These are phyloP conservation scores for Chrosomus eos DNA, from an alignment of 2,797 vertebrate species.

Conservation along the genomic window DNA sequence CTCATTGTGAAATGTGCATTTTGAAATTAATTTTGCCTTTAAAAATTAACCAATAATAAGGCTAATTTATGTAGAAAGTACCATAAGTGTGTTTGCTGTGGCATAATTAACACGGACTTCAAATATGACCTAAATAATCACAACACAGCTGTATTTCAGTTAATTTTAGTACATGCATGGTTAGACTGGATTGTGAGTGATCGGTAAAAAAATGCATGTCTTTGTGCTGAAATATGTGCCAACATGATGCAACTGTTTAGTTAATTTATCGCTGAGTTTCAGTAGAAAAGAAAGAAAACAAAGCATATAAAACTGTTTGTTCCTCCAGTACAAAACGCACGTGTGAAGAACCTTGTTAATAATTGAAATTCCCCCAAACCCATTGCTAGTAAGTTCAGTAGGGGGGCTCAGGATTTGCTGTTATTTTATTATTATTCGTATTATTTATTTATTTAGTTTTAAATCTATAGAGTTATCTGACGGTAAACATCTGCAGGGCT, in stretches of 20 bases:
- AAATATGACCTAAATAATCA: neutral
- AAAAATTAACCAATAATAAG: neutral
- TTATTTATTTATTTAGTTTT: neutral
- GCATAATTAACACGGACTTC: neutral
- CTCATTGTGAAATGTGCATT: neutral
- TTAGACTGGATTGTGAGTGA: neutral
- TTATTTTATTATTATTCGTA: neutral
- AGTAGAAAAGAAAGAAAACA: neutral
- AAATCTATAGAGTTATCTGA: constrained; percentile 2
- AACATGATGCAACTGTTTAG: neutral
- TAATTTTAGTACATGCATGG: neutral
- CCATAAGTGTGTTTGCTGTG: neutral
- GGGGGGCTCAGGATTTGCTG: neutral
- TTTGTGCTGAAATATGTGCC: neutral
- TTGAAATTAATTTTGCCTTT: neutral
- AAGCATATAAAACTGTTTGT: neutral
- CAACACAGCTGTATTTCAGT: neutral
- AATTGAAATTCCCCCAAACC: constrained; percentile 5
- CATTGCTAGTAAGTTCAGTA: neutral
- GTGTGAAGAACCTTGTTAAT: neutral
- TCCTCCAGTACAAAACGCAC: neutral
- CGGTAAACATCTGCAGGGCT: constrained; percentile 37
- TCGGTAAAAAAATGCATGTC: neutral
- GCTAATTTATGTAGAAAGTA: neutral
- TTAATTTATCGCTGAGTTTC: neutral